These are phyloP conservation scores for Drosophila limbata DNA, from an alignment of 2,888 invertebrate genomes.

Conservation along the genomic window DNA sequence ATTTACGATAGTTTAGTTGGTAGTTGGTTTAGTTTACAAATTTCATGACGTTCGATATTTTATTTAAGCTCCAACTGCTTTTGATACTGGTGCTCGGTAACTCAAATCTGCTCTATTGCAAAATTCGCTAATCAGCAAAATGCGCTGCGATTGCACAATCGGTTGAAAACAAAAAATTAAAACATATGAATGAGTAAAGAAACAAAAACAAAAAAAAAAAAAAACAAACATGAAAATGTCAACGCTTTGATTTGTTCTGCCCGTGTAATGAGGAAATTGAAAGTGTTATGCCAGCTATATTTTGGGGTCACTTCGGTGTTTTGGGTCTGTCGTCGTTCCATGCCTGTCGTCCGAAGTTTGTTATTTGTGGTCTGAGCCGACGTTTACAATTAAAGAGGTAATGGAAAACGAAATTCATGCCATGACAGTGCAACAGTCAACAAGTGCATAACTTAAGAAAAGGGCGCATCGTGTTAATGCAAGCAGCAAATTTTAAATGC, in stretches of 20 bases:
- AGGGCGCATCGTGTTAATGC: slow-evolving; percentile 65
- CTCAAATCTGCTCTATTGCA: slow-evolving; percentile 15
- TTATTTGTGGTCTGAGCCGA: slow-evolving; percentile 54
- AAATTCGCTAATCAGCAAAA: slow-evolving; percentile 45
- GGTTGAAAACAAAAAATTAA: slow-evolving; percentile 33
- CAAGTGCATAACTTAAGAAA: slow-evolving; percentile 60
- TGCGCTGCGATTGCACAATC: slow-evolving; percentile 51
- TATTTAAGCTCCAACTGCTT: neutral
- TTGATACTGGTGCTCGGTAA: slow-evolving; percentile 7
- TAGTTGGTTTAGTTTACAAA: too few species aligned
- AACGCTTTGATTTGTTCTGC: slow-evolving; percentile 52
- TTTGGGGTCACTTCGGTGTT: slow-evolving; percentile 39
- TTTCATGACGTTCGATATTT: too few species aligned
- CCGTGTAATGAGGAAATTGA: slow-evolving; percentile 70
- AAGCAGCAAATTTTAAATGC: slow-evolving; percentile 57
- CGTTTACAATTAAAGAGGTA: slow-evolving; percentile 69
- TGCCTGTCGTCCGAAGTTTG: slow-evolving; percentile 10
- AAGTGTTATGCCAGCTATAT: slow-evolving; percentile 72
- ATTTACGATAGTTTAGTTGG: too few species aligned
- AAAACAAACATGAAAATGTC: slow-evolving; percentile 40
- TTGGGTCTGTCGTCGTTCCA: slow-evolving; percentile 25
- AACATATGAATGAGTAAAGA: slow-evolving; percentile 37
- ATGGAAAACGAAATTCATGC: slow-evolving; percentile 56
- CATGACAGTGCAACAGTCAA: slow-evolving; percentile 18
- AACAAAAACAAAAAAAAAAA: slow-evolving; percentile 6